These are phyloP conservation scores for Bucco capensis DNA, from an alignment of 2,113 vertebrate genomes.

Conservation along the genomic window DNA sequence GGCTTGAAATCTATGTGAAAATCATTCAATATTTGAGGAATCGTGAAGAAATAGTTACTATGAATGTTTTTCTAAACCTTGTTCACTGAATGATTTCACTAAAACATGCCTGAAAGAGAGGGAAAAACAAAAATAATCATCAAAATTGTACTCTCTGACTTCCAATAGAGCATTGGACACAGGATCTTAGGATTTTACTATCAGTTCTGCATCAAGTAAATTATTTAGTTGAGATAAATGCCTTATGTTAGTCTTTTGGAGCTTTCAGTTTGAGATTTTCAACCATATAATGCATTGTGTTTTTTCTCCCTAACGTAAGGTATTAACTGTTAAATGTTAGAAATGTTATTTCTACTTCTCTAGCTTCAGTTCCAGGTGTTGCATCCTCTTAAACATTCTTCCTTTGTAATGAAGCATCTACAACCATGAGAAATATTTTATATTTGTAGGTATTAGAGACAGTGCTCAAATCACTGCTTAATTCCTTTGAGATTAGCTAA, in stretches of 20 bases:
- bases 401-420: neutral
- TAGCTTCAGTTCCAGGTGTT: neutral
- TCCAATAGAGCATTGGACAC: neutral
- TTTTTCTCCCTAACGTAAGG: neutral
- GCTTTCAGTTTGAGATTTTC: neutral
- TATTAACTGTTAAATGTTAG: no score
- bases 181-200: neutral
- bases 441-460: neutral
- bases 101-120: neutral
- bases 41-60: neutral
- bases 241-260: neutral
- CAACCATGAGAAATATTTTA: neutral
- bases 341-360: neutral
- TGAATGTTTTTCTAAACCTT: neutral
- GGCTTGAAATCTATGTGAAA: neutral
- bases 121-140: neutral
- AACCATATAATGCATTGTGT: neutral
- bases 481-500: neutral
- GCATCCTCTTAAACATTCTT: neutral
- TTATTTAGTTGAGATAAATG: neutral
- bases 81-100: neutral
- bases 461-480: neutral
- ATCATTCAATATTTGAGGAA: neutral
- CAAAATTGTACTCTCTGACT: neutral
- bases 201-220: neutral